Conservation (phyloP, 2,888 invertebrate genomes). For the Cordylochernes scorpioides region DNA sequence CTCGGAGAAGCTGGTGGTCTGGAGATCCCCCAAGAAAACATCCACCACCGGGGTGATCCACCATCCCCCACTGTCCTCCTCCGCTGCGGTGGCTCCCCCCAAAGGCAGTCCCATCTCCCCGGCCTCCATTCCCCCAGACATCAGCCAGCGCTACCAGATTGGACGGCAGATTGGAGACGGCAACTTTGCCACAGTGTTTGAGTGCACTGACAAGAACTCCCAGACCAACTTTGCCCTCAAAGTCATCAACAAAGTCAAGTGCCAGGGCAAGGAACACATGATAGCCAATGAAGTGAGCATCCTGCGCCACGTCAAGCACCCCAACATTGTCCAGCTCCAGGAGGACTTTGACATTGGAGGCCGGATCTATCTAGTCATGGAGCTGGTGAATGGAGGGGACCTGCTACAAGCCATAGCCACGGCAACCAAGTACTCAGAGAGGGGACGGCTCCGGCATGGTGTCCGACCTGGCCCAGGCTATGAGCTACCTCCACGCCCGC, state of each 20-base stretch:
- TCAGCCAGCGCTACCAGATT: constrained; percentile 34
- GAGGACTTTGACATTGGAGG: constrained; percentile 65
- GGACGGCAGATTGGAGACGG: constrained; percentile 71
- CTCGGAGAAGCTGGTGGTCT: too few species aligned
- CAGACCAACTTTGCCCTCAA: too few species aligned
- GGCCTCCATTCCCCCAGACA: constrained; percentile 19
- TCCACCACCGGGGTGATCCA: too few species aligned
- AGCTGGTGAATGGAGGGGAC: constrained; percentile 88
- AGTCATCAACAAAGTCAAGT: too few species aligned
- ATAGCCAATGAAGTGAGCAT: constrained; percentile 66
- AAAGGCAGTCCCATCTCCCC: too few species aligned
- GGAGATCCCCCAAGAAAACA: too few species aligned
- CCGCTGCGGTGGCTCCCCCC: too few species aligned
- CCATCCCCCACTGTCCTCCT: too few species aligned
- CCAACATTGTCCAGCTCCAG: constrained; percentile 70
- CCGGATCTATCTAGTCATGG: constrained; percentile 76
- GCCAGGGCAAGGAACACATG: constrained; percentile 41
- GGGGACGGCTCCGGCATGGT: constrained; percentile 77
- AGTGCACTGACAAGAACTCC: constrained; percentile 39
- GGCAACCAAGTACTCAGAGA: constrained; percentile 74
- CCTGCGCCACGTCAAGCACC: constrained; percentile 61
- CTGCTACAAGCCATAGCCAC: constrained; percentile 86
- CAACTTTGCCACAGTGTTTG: constrained; percentile 77
- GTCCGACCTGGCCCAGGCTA: constrained; percentile 54
- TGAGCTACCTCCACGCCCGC: constrained; percentile 75